Evolutionary conservation across 2,888 invertebrate genomes (phyloP), one percentile per base, ranked within the genome.

Genomic region (Gari tellinella): DNA sequence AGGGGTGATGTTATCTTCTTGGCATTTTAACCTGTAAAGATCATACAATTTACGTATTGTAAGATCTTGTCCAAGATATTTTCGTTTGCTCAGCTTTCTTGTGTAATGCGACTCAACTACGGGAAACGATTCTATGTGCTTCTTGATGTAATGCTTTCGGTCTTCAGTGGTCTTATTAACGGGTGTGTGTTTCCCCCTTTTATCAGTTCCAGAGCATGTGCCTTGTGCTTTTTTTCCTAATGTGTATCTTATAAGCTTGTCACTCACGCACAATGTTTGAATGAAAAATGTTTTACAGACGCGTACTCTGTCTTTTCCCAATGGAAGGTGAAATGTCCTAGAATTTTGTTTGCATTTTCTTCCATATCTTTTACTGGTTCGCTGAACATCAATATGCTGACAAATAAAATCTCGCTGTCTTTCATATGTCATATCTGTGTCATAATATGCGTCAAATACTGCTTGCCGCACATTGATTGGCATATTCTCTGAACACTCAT

Each of bases 231-330:
- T 76, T 37, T 37, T 67, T 31, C 41, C 15, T 19, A 76, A 17
- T 52, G 76, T 60, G n/a, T 53, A 67, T 21, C 57, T 58, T 1
- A 76, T 46, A n/a, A 61, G 26, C 41, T 72, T 72, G 15, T 63
- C 57, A 1, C 63, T 60, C 4, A 72, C 64, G 46, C 49, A 41
- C 23, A 74, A 46, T 15, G 70, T 75, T 43, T 53, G 64, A 8
- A 69, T 51, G 45, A 72, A 67, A 43, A 72, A 74, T 26, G 26
- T 21, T 57, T 68, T 76, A 52, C 67, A 67, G n/a, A 64, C 72
- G n/a, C 53, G 4, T 15, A 52, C 52, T 21, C 61, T 46, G n/a
- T 62, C 45, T 25, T 48, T 61, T 12, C 46, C 68, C 17, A 66
- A 51, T 31, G 55, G 45, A 3, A 76, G 40, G 40, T 56, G 56